These are phyloP conservation scores for Eledona agricola DNA, from an alignment of 2,888 invertebrate genomes.

Conservation along the genomic window DNA sequence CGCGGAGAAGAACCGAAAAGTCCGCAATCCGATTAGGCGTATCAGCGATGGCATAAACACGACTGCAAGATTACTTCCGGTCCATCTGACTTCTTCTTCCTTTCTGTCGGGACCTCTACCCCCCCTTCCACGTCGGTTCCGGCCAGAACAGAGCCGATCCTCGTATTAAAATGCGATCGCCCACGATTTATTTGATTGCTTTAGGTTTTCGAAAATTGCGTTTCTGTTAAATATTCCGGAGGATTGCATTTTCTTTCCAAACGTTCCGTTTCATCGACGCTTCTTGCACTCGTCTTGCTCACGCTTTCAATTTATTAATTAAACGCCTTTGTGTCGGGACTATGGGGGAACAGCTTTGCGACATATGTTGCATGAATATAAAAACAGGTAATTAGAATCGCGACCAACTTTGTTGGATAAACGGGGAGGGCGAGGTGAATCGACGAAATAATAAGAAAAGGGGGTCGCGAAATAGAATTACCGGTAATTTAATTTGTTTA, in stretches of 20 bases:
- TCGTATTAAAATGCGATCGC: slow-evolving; percentile 46
- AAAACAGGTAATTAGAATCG: no score
- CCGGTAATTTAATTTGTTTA: no score
- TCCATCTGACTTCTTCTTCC: slow-evolving; percentile 46
- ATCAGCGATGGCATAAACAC: slow-evolving; percentile 44
- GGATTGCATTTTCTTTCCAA: slow-evolving; percentile 25
- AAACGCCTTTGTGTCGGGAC: no score
- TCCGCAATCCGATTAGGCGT: slow-evolving; percentile 42
- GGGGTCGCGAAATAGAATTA: no score
- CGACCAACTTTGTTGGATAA: no score
- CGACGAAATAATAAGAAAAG: no score
- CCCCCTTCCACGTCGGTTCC: slow-evolving; percentile 35
- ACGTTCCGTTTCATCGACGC: no score
- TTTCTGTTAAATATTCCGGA: slow-evolving; percentile 28
- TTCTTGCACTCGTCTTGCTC: no score
- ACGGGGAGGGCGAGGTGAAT: no score
- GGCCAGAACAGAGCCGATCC: slow-evolving; percentile 27
- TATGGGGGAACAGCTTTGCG: no score
- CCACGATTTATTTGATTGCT: slow-evolving; percentile 49
- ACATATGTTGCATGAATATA: no score
- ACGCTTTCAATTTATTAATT: no score
- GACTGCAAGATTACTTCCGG: slow-evolving; percentile 45
- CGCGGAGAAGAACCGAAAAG: slow-evolving; percentile 24
- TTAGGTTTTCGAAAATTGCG: slow-evolving; percentile 38
- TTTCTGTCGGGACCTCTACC: slow-evolving; percentile 41